Percentiles rank a stretch among this genome's conserved stretches.
Evolutionary conservation across 2,888 invertebrate genomes (phyloP).

Genomic region (Lochmaea capreae): DNA sequence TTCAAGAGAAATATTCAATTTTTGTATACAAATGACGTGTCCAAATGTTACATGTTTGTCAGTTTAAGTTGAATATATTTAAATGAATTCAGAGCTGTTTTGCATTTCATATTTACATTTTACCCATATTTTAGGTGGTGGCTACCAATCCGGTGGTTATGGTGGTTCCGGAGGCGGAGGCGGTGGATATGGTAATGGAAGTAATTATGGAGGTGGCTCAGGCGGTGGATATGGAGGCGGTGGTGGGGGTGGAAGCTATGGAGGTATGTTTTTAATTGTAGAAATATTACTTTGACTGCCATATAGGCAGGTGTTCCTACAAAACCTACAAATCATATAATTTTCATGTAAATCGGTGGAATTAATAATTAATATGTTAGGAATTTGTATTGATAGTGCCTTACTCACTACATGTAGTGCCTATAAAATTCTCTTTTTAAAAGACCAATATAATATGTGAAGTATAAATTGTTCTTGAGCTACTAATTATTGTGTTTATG

Average conservation of each 20-base stretch:
- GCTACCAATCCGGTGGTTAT: constrained; percentile 45
- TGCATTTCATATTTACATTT: not conserved
- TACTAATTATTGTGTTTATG: no score
- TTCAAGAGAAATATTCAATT: not conserved
- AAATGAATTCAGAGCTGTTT: not conserved
- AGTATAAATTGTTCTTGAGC: no score
- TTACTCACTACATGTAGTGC: no score
- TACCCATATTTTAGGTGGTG: not conserved
- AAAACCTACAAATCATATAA: no score
- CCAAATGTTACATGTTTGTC: no score
- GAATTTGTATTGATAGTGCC: no score
- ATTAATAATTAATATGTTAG: no score
- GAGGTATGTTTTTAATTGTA: constrained; percentile 39
- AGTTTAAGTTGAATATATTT: not conserved
- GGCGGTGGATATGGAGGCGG: constrained; percentile 61
- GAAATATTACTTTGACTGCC: not conserved
- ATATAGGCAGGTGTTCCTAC: no score
- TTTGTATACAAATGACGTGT: not conserved
- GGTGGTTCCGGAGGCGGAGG: constrained; percentile 44
- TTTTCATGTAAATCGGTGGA: no score
- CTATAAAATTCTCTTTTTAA: no score
- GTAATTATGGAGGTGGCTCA: constrained; percentile 64
- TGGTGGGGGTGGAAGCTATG: constrained; percentile 61
- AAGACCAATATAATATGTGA: no score
- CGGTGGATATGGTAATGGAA: constrained; percentile 56